Base-by-base conservation (phyloP, 2,113 vertebrate species). In the Ophthalmolycus amberensis region DNA sequence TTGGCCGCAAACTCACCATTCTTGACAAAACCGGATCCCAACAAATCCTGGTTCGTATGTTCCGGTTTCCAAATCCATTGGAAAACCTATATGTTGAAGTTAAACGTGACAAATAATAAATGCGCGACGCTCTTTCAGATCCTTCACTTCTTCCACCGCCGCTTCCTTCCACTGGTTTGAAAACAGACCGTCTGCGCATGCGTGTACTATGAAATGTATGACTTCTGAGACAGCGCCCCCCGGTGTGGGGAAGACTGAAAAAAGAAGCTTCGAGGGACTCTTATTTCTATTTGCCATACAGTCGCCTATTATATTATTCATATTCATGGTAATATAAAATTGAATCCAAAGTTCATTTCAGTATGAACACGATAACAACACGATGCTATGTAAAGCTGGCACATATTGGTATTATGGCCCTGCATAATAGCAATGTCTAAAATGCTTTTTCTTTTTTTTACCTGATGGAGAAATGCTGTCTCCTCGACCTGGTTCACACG, bases 11-110 rank as follows among this genome's bases (percentile, higher is more conserved):
- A 82, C 92, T 92, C 85, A 95, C 95, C 95, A 95, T 91, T 96
- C 95, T 77, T 96, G 95, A 90, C 95, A 96, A 86, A 95, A 96
- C 9, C 95, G 77, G 46, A 96, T 96, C 6, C 95, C 95, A 16
- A 96, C 95, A 71, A 96, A 96, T 2, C 95, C 94, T 0, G 93
- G 95, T 18, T 94, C 95, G 64, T 94, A 93, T 11, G 86, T 44
- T 5, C 91, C 95, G 1, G 82, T 71, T 6, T 96, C 95, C 71
- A 95, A 60, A 68, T 95, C 95, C 95, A 96, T 96, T 6, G 0
- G 2, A 52, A 27, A 34, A 27, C 20, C 2, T 12, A 11, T 9
- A 46, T 0, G 5, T 44, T 46, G 22, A 37, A 12, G 25, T 25
- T 32, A 78, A 85, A 44, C 1, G 7, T 12, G 7, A 62, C 1